Evolutionary conservation across 1,140 invertebrate species (phyloP), one percentile per base, ranked within the genome.

Genomic region (Drosophila ercepeae): DNA sequence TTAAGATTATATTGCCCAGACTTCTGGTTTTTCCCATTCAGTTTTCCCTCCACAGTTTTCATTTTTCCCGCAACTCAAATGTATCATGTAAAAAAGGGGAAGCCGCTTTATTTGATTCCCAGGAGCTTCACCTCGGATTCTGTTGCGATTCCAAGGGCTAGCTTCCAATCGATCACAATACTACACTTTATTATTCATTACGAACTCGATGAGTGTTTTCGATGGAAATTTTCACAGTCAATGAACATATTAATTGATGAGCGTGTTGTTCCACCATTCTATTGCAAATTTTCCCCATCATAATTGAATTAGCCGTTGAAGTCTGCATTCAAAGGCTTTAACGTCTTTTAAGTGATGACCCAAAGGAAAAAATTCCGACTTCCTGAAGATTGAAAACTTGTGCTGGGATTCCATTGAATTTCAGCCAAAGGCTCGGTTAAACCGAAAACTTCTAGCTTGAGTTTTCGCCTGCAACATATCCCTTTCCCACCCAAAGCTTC

Each of bases 1-100:
- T 88, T 77, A 39, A 41, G 55, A 48, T 41, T 61, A 84, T 81
- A 84, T 76, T 81, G 68, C 82, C 49, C 58, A 63, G 45, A 51
- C 45, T 64, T 65, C 23, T 53, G 46, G 41, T 18, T 34, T 23
- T 21, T 25, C 1, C 45, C 36, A 16, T 7, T 13, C 23, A 18
- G 11, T 14, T 21, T 39, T 32, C 16, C 13, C 36, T 14, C 4
- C 9, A 13, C n/a, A 13, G n/a, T 13, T 25, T 27, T 7, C n/a
- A 13, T 3, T 16, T 39, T 7, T 34, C 32, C 11, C 11, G 29
- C 11, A 32, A 32, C 29, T 32, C 9, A 3, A 32, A 32, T 32
- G 29, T 32, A 32, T 32, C 6, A 25, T 18, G 44, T 5, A 7
- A n/a, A n/a, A 4, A 4, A 5, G 16, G 21, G 14, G 19, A n/a